Percentiles rank a stretch among this genome's conserved stretches.
Evolutionary conservation across 2,888 invertebrate species (phyloP).

Genomic region (Pantelozetes paolii): DNA sequence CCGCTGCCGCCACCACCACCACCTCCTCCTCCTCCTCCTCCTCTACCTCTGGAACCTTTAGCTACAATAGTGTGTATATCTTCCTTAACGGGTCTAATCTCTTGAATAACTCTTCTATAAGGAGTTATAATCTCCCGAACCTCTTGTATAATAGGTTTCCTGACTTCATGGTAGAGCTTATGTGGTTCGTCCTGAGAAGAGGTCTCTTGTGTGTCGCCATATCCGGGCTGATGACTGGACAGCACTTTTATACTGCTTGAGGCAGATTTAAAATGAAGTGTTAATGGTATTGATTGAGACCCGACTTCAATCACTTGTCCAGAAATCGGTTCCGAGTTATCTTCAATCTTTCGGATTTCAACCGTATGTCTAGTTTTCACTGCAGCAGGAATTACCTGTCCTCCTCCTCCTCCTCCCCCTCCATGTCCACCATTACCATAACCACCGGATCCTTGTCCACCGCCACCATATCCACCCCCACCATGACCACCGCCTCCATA

Average conservation of each 20-base stretch:
- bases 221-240: neutral
- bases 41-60: neutral
- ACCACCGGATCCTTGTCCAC: too few species aligned
- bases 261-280: neutral
- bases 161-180: neutral
- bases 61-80: conserved; percentile 27
- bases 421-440: conserved; percentile 38
- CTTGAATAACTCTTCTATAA: conserved; percentile 22
- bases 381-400: conserved; percentile 32
- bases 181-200: conserved; percentile 10
- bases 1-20: too few species aligned
- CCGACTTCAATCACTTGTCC: conserved; percentile 38
- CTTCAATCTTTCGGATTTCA: conserved; percentile 1
- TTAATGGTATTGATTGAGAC: neutral
- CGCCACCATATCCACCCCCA: too few species aligned
- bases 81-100: conserved; percentile 31
- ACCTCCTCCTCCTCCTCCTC: too few species aligned
- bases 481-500: too few species aligned
- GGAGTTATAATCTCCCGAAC: conserved; percentile 28
- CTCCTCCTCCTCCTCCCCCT: conserved; percentile 34
- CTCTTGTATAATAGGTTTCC: conserved; percentile 14
- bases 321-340: conserved; percentile 8
- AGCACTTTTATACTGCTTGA: conserved; percentile 14
- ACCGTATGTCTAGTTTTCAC: conserved; percentile 24
- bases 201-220: neutral